Conservation (phyloP, 2,888 invertebrate genomes). For the Melangyna quadrimaculata region DNA sequence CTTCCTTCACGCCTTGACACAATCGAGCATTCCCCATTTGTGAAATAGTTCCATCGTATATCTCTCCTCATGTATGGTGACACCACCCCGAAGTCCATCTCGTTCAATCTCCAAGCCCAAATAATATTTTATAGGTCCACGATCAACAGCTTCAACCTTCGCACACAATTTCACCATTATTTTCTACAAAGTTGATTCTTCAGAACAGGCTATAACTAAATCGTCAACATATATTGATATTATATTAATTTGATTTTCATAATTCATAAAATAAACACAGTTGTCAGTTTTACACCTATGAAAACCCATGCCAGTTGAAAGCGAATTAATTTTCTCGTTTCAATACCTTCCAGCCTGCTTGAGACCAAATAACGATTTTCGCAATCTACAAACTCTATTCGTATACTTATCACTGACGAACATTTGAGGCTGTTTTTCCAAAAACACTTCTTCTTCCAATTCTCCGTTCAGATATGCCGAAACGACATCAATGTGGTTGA, state of each 20-base stretch:
- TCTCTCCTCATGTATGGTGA: constrained; percentile 42
- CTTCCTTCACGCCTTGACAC: too few species aligned
- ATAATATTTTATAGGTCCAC: constrained; percentile 45
- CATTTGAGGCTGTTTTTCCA: constrained; percentile 48
- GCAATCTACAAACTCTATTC: constrained; percentile 53
- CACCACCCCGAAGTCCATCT: too few species aligned
- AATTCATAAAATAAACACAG: constrained; percentile 49
- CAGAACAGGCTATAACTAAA: constrained; percentile 46
- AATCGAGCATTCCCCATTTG: constrained; percentile 40
- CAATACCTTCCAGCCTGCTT: constrained; percentile 64
- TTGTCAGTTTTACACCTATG: constrained; percentile 59
- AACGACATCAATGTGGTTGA: too few species aligned
- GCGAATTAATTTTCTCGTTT: constrained; percentile 41
- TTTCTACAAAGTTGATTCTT: constrained; percentile 15
- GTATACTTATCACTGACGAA: constrained; percentile 11
- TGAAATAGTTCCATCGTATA: constrained; percentile 35
- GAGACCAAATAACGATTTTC: constrained; percentile 62
- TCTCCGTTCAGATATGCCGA: constrained; percentile 34
- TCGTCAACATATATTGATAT: constrained; percentile 59
- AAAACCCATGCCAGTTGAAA: too few species aligned
- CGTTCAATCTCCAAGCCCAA: constrained; percentile 51
- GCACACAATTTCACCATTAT: constrained; percentile 25
- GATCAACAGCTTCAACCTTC: constrained; percentile 43
- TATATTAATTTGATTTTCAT: too few species aligned
- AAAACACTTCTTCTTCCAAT: constrained; percentile 55